phyloP scores from a whole-genome alignment of 2,113 vertebrate species.

The Peromyscus polionotus region DNA sequence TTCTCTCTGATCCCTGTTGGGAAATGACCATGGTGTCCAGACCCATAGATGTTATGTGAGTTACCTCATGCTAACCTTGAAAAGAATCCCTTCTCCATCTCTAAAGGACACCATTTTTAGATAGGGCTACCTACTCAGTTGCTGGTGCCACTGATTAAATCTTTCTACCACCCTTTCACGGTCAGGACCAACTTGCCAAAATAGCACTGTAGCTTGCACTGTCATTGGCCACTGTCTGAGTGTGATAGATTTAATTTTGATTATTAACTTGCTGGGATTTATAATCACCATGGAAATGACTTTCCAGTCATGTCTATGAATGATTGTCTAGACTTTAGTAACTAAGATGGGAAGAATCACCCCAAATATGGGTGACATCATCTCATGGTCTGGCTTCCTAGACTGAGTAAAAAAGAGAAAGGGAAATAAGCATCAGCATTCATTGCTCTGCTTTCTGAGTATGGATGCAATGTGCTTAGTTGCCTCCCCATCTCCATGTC shows the following conservation, averaged over 20 bases:
- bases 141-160: not conserved
- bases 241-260: not conserved
- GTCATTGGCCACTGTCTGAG: rapidly evolving
- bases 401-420: not conserved
- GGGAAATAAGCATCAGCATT: not conserved
- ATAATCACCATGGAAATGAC: not conserved
- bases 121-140: not conserved
- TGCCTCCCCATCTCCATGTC: not conserved
- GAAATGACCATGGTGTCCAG: not conserved
- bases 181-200: not conserved
- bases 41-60: not conserved
- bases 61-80: not conserved
- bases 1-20: not conserved
- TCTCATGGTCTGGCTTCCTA: not conserved
- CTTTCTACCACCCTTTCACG: not conserved
- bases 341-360: not conserved
- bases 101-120: not conserved
- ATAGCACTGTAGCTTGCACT: too few relatives aligned
- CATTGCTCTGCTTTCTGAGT: not conserved
- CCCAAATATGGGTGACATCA: not conserved
- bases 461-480: too few relatives aligned
- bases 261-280: not conserved
- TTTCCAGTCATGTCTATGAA: not conserved
- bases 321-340: not conserved
- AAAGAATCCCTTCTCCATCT: not conserved